Percentiles rank a stretch among this genome's conserved stretches.
Evolutionary conservation across 2,113 vertebrate genomes (phyloP).

Genomic region (Catharus minimus): DNA sequence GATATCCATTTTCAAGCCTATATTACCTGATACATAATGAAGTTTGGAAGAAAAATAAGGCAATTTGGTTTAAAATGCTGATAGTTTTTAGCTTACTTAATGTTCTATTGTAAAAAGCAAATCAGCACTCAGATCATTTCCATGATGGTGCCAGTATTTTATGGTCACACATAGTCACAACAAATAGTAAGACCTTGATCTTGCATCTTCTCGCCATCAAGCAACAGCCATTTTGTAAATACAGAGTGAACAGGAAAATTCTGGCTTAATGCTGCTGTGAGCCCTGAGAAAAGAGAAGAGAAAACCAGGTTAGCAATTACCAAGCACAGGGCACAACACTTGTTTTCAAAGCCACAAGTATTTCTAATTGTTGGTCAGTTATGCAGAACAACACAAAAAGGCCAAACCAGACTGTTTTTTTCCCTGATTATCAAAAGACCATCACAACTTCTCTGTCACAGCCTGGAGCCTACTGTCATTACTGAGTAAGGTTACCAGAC

Average conservation of each 20-base stretch:
- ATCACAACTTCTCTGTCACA: not conserved
- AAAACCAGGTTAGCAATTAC: not conserved
- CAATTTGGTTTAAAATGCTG: constrained; percentile 89
- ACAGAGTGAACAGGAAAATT: constrained; percentile 45
- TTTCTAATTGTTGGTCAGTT: not conserved
- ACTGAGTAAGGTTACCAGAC: not conserved
- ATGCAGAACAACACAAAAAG: not conserved
- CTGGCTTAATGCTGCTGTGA: constrained; percentile 89
- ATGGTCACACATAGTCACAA: constrained; percentile 67
- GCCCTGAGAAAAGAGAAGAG: constrained; percentile 78
- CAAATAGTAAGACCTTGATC: constrained; percentile 67
- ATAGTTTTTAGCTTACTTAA: constrained; percentile 84
- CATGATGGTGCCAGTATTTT: constrained; percentile 67
- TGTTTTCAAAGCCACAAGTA: not conserved
- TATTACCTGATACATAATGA: constrained; percentile 91
- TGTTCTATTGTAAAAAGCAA: constrained; percentile 81
- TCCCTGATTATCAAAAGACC: not conserved
- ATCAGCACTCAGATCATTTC: constrained; percentile 72
- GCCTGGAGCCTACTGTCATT: not conserved
- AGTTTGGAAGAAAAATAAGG: constrained; percentile 91
- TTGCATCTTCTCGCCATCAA: constrained; percentile 58
- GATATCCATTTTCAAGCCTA: constrained; percentile 89
- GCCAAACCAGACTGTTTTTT: not conserved
- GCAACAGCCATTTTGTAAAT: constrained; percentile 61
- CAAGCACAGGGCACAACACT: not conserved